Base-by-base conservation (phyloP, 2,888 invertebrate genomes). In the Drosophila neonasuta region DNA sequence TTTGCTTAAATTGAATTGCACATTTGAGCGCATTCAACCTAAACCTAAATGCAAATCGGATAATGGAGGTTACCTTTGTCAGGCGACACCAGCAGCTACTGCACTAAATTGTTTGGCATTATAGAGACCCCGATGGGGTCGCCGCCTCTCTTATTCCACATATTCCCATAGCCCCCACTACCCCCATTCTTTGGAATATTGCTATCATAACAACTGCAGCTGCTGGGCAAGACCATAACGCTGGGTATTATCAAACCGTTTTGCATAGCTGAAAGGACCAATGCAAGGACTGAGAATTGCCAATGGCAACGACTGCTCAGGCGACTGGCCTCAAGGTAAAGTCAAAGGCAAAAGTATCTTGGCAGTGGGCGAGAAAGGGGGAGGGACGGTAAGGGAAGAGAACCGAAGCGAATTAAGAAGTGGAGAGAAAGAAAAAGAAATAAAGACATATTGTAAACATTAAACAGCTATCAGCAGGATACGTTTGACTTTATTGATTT, bases 371-470 rank as follows among this genome's bases (percentile, higher is more conserved):
- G 20, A 20, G 17, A 20, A 20, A 20, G 3, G 20, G 3, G 20
- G 20, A 20, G 20, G 3, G 4, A 20, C 20, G 20, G 20, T 20
- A 4, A 29, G 13, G 30, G 17, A 34, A 32, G 10, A 10, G 15
- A 59, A 48, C 39, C 11, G 59, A 42, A 11, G 9, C 13, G 13
- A 11, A 50, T n/a, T 13, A n/a, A 34, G 11, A 52, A 36, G 36
- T 5, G 36, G 10, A 42, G 30, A 9, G 13, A 15, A 17, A 13
- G 34, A 42, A 60, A 73, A 57, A 63, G 74, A 77, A 85, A 85
- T 86, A 86, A 80, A 87, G 82, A 82, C 86, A 86, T 85, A 87
- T 86, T 82, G 82, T 82, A 87, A 82, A 86, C 87, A 82, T 87
- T 82, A 85, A 87, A 77, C 87, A 85, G 81, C 86, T 82, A 82